Base-by-base conservation (phyloP, 2,797 vertebrate species). In the Sorex maritimensis region DNA sequence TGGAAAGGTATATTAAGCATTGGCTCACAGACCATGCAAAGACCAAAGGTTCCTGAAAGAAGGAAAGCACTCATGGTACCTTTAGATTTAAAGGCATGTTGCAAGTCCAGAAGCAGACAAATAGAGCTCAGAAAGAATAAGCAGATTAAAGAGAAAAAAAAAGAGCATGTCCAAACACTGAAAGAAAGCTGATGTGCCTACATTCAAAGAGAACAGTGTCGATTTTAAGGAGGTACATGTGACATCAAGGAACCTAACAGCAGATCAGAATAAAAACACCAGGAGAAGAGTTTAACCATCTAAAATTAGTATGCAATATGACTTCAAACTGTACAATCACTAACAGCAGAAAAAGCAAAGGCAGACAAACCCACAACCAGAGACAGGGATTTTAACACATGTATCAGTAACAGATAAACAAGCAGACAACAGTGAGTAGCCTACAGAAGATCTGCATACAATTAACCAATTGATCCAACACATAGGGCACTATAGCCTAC, bases 281-380 rank as follows among this genome's bases (percentile, higher is more conserved):
- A 74, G 65, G 21, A 38, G 11, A 17, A 92, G 77, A 63, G 6
- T 30, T 38, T 17, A 34, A 30, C 5, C 41, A 30, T 23, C 14
- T 58, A 19, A 58, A 58, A 58, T 58, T 58, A 58, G 19, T 58
- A 38, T 23, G 69, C n/a, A 71, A 75, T 49, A 41, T 38, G 9
- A 8, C 34, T 84, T 87, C 17, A 28, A 80, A 71, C 82, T 12
- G 7, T 38, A 75, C 75, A 58, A 91, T 46, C 21, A 28, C 4
- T n/a, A 2, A 88, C 80, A 49, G 30, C 34, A 80, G 30, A 71
- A 65, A 55, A 82, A 67, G 44, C 24, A 74, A 93, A 87, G 38
- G 69, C 13, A 72, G 55, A 46, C 24, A 65, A 90, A 23, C 28
- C 30, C 52, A 67, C 28, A 38, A 3, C 73, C 67, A 30, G 6